Percentiles rank a stretch among this genome's conserved stretches.
phyloP scores from a whole-genome alignment of 1,140 invertebrate species.

The Atopsyche davidsoni region DNA sequence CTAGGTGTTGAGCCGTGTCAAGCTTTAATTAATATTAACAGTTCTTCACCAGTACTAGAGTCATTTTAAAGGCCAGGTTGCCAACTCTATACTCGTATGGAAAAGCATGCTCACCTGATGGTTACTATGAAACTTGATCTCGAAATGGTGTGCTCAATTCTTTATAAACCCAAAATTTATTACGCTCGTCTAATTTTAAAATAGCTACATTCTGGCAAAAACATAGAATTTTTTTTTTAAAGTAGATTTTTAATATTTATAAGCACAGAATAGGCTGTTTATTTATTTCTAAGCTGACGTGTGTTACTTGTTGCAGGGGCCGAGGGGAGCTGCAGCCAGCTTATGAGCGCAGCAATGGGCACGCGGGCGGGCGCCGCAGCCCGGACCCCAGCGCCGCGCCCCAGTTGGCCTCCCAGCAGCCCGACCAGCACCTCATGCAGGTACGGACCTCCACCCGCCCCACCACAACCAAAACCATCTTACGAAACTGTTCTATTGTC shows the following conservation, averaged over 20 bases:
- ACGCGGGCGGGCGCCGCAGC: constrained; percentile 21
- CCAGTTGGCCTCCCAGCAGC: constrained; percentile 5
- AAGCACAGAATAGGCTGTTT: no score
- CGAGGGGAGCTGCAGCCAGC: constrained; percentile 21
- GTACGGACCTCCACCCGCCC: no score
- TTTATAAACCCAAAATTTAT: background rate
- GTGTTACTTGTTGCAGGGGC: constrained; percentile 14
- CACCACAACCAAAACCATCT: no score
- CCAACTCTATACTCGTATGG: no score
- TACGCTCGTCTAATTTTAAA: background rate
- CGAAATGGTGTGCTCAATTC: background rate
- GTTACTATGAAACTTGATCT: no score
- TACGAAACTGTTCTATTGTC: no score
- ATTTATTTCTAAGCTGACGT: background rate
- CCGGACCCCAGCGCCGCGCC: constrained; percentile 16
- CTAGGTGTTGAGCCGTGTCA: no score
- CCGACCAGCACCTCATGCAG: constrained; percentile 24
- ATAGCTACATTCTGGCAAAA: background rate
- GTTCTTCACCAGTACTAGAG: no score
- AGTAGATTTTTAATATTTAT: background rate
- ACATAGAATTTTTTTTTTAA: background rate
- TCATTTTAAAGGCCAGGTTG: no score
- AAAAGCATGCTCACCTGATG: no score
- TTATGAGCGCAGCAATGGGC: constrained; percentile 27
- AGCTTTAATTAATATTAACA: no score